Evolutionary conservation across 2,888 invertebrate species (phyloP).

Genomic region (Carabus problematicus): DNA sequence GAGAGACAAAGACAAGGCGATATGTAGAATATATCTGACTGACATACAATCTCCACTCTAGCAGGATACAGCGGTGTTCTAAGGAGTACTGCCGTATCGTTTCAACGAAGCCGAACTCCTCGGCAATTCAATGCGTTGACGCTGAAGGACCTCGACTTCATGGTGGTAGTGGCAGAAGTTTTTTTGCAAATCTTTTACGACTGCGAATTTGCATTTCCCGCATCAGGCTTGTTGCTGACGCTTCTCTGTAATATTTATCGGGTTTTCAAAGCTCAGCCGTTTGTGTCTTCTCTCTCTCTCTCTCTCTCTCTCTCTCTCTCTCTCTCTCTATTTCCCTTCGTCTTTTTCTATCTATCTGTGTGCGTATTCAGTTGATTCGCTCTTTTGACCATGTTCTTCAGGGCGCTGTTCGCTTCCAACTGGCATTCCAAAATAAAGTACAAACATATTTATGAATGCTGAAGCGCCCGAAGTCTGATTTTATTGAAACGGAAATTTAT

Average conservation of each 20-base stretch:
- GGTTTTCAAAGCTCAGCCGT: not conserved
- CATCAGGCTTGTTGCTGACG: conserved; percentile 25
- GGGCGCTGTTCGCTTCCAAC: not conserved
- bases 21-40: too few species aligned
- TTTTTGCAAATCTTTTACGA: conserved; percentile 14
- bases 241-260: conserved; percentile 23
- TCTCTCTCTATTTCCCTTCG: not conserved
- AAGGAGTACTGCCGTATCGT: too few species aligned
- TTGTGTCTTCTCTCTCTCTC: too few species aligned
- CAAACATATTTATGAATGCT: too few species aligned
- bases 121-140: not conserved
- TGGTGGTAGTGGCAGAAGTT: not conserved
- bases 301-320: too few species aligned
- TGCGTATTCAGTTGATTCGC: too few species aligned
- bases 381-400: not conserved
- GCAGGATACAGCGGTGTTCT: too few species aligned
- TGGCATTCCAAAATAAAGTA: not conserved
- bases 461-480: not conserved
- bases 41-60: too few species aligned
- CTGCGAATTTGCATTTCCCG: conserved; percentile 14
- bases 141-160: not conserved
- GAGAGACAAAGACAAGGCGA: too few species aligned
- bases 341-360: not conserved
- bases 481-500: not conserved
- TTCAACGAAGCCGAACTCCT: too few species aligned